These are phyloP conservation scores for Rhincodon typus DNA, from an alignment of 2,797 vertebrate species.

Conservation along the genomic window DNA sequence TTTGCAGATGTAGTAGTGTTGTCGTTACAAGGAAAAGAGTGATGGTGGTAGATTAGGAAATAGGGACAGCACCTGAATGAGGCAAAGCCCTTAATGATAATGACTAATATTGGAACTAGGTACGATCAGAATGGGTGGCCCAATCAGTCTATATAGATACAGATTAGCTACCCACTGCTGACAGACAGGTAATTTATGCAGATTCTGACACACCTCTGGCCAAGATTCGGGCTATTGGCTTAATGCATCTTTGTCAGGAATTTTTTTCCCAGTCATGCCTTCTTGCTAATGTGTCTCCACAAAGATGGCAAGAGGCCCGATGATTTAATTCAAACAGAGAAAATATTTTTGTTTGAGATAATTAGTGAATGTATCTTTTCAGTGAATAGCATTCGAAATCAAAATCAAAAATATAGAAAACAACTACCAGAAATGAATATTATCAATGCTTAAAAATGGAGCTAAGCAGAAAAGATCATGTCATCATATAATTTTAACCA, in stretches of 20 bases:
- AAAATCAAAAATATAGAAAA: not conserved
- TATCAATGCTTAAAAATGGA: not conserved
- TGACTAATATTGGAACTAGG: not conserved
- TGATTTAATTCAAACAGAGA: not conserved
- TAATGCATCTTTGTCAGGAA: not conserved
- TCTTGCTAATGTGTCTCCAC: not conserved
- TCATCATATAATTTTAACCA: not conserved
- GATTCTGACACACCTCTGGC: not conserved
- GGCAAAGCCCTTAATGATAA: not conserved
- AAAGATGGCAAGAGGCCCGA: not conserved
- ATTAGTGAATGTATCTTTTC: not conserved
- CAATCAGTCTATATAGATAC: not conserved
- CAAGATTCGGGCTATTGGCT: not conserved
- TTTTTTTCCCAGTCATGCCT: not conserved
- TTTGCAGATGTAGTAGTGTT: too few species aligned
- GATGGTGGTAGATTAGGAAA: too few species aligned
- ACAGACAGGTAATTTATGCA: not conserved
- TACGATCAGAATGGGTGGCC: too few species aligned
- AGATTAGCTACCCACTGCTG: not conserved
- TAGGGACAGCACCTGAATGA: too few species aligned
- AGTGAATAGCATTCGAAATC: not conserved
- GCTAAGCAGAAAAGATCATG: not conserved
- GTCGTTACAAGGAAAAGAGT: too few species aligned
- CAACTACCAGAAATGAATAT: not conserved
- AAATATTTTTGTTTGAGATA: not conserved